phyloP scores from a whole-genome alignment of 2,113 vertebrate species.

The Pterocles gutturalis region DNA sequence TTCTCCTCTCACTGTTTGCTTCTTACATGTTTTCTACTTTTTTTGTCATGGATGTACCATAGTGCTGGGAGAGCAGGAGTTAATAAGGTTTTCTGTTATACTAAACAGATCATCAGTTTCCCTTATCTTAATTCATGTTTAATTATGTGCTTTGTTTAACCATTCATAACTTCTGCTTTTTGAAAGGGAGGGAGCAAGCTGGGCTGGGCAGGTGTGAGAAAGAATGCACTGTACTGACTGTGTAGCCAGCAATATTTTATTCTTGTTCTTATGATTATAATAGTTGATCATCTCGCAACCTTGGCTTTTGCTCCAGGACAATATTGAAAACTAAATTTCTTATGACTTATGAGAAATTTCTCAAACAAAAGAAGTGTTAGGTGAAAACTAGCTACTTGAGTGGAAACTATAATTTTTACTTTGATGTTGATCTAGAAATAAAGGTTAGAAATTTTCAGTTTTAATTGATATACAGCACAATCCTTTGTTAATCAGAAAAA shows the following conservation, averaged over 20 bases:
- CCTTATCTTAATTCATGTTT: neutral
- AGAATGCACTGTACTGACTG: neutral
- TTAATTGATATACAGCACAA: neutral
- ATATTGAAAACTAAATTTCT: neutral
- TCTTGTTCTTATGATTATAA: neutral
- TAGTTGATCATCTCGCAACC: neutral
- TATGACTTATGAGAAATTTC: neutral
- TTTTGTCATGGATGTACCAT: neutral
- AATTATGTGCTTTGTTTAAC: neutral
- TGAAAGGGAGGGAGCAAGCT: neutral
- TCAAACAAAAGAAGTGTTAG: neutral
- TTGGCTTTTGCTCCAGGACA: neutral
- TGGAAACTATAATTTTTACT: neutral
- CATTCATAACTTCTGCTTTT: neutral
- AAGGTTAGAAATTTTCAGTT: neutral
- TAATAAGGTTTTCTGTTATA: neutral
- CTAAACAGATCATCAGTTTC: neutral
- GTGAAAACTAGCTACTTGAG: neutral
- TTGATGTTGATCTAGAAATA: neutral
- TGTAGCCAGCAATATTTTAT: neutral
- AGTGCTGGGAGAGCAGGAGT: neutral
- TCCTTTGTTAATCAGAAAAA: neutral
- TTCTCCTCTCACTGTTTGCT: neutral
- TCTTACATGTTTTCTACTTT: neutral
- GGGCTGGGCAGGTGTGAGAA: neutral